Percentiles rank a stretch among this genome's conserved stretches.
Conservation (phyloP, 2,797 vertebrate species). For the Alosa sapidissima region DNA sequence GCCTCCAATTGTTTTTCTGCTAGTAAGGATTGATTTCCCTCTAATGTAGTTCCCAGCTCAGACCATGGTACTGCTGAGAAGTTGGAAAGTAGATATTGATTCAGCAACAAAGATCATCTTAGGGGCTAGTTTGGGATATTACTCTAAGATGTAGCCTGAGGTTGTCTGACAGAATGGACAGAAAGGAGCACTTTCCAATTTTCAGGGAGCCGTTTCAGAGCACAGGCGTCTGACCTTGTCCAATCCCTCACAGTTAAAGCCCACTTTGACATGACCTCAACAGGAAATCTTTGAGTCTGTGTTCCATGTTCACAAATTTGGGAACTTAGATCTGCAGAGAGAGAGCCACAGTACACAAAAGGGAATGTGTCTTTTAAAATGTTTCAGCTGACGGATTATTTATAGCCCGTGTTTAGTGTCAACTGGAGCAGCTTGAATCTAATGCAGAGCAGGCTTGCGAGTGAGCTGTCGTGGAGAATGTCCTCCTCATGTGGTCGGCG, state of each 20-base stretch:
- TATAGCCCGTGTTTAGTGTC: constrained; percentile 18
- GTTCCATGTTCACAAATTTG: constrained; percentile 17
- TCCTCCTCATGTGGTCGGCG: constrained; percentile 8
- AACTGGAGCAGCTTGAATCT: not conserved
- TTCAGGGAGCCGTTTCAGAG: not conserved
- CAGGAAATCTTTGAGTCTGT: not conserved
- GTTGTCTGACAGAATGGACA: not conserved
- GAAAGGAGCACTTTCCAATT: not conserved
- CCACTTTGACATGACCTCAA: not conserved
- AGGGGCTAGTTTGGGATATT: constrained; percentile 4
- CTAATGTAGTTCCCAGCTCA: not conserved
- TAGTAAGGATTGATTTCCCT: constrained; percentile 46
- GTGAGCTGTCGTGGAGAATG: not conserved
- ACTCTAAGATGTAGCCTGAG: not conserved
- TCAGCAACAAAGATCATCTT: not conserved
- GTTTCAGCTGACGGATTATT: not conserved
- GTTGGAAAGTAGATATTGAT: constrained; percentile 23
- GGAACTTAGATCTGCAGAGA: not conserved
- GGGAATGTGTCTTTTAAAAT: not conserved
- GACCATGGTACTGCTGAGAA: not conserved
- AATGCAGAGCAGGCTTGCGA: not conserved
- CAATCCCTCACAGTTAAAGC: not conserved
- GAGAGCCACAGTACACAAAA: not conserved
- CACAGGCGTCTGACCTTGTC: not conserved
- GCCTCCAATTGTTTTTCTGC: constrained; percentile 50